Conservation (phyloP, 2,797 vertebrate species). For the Phalanger gymnotis region DNA sequence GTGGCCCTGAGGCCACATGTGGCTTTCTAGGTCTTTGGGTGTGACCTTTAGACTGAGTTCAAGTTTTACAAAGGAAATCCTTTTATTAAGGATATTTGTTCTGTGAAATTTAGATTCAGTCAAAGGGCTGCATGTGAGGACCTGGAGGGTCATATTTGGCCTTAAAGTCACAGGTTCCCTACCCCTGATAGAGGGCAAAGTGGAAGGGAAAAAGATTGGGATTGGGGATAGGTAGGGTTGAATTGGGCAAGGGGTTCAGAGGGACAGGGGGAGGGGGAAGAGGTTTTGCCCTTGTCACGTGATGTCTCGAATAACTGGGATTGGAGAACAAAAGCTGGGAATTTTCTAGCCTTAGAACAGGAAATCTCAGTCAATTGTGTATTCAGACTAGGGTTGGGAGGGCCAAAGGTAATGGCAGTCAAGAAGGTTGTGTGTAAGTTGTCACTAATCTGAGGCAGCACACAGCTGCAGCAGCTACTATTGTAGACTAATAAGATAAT, state of each 20-base stretch:
- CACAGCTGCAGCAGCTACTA: neutral
- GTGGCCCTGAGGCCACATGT: no score
- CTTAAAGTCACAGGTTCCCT: no score
- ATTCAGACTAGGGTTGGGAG: neutral
- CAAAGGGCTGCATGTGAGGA: no score
- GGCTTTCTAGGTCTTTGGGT: no score
- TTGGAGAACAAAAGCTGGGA: neutral
- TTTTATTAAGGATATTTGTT: no score
- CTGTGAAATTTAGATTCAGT: no score
- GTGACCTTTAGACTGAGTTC: no score
- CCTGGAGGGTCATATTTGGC: no score
- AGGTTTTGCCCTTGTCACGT: neutral
- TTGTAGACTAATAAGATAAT: neutral
- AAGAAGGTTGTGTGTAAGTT: neutral
- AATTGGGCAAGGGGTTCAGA: neutral
- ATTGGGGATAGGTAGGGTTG: neutral
- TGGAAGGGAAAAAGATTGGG: neutral
- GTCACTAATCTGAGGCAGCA: neutral
- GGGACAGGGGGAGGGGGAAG: no score
- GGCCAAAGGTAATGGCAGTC: neutral
- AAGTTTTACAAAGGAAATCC: no score
- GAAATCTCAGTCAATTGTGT: no score
- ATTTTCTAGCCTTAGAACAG: no score
- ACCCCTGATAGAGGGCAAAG: neutral
- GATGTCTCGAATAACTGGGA: neutral